A percentile compares a stretch with the other conserved stretches of the same genome.
Conservation (phyloP, 2,797 vertebrate species). For the Prionace glauca region DNA sequence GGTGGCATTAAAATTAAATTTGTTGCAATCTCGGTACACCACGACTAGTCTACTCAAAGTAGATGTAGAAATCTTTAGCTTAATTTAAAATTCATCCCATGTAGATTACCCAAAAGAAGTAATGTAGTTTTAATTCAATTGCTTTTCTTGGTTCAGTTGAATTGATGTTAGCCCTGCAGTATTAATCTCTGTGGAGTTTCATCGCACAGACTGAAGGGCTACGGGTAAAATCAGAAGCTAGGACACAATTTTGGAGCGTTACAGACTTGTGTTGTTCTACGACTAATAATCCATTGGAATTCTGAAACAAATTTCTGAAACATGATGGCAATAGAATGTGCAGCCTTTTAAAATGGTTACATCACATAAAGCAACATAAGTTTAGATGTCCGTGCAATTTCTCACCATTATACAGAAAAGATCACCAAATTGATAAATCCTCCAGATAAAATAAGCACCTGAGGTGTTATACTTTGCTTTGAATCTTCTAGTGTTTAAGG, state of each 20-base stretch:
- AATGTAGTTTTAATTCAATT: conserved; percentile 29
- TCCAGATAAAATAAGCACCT: neutral
- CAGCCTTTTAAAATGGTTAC: neutral
- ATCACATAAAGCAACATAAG: neutral
- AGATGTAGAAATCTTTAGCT: conserved; percentile 20
- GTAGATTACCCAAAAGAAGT: conserved; percentile 8
- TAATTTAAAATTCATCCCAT: conserved; percentile 33
- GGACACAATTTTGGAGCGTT: neutral
- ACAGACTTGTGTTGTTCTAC: neutral
- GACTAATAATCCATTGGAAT: neutral
- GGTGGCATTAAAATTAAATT: conserved; percentile 20
- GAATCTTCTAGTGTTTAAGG: neutral
- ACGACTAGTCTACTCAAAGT: neutral
- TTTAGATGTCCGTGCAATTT: neutral
- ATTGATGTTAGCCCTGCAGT: conserved; percentile 19
- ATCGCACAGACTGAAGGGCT: neutral
- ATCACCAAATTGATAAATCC: neutral
- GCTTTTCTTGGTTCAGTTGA: neutral
- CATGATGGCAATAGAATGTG: neutral
- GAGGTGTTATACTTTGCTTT: too few relatives aligned
- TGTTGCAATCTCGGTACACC: neutral
- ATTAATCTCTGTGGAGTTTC: conserved; percentile 14
- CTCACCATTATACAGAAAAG: neutral
- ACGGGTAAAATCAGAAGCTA: neutral
- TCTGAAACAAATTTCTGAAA: neutral